Base-by-base conservation (phyloP, 1,140 invertebrate species). In the Contarinia nasturtii region DNA sequence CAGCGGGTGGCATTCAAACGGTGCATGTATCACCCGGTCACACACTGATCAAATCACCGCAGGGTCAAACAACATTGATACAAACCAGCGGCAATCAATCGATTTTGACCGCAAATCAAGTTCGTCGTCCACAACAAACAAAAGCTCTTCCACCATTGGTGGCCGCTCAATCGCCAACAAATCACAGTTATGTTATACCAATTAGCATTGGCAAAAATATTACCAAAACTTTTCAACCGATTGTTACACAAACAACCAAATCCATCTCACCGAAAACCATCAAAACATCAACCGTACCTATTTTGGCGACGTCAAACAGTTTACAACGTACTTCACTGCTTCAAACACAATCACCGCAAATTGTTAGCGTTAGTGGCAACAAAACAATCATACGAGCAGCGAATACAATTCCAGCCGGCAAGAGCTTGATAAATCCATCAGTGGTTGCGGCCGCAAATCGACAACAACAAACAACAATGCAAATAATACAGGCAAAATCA, bases 1-100 rank as follows among this genome's bases (percentile, higher is more conserved):
- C 60, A 14, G 57, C 60, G 11, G 55, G 37, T 34, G 60, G 60
- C 19, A 22, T 63, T 27, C 60, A 63, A 46, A 62, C 60, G 2
- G 58, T 63, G 2, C 60, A 62, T 54, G 56, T 63, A n/a, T 56
- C 60, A 33, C 27, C 27, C 27, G 48, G 18, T 7, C 37, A 15
- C 10, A 7, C 22, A 45, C 33, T 15, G 5, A 44, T 15, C 5
- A 22, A n/a, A 20, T 18, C 36, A 14, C 14, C 4, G 11, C n/a
- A 40, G 7, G 47, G 41, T 11, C 42, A 48, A 44, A 22, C 3
- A 7, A 33, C 27, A 2, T 11, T 21, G 12, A 7, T 12, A 7
- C 19, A 17, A 11, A 11, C 18, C 8, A 44, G 14, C 14, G 43
- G 43, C 4, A 42, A 42, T 42, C 43, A 44, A 19, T 44, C 43